These are phyloP conservation scores for Drosophila rufa DNA, from an alignment of 1,140 invertebrate species.

Conservation along the genomic window DNA sequence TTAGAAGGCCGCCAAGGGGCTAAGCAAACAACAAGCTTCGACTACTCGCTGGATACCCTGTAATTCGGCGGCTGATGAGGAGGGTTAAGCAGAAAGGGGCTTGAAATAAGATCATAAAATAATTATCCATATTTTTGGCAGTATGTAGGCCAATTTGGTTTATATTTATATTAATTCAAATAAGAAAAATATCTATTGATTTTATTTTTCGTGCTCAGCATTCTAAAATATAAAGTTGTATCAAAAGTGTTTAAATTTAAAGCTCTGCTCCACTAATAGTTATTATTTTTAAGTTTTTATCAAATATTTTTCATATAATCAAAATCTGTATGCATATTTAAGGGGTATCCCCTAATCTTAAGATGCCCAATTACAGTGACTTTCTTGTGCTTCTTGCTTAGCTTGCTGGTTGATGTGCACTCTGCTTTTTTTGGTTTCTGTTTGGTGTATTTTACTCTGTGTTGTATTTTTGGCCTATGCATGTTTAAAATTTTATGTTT, in stretches of 20 bases:
- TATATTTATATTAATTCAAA: too few relatives aligned
- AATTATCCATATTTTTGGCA: neutral
- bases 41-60: constrained; percentile 49
- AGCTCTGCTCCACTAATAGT: too few relatives aligned
- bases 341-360: constrained; percentile 2
- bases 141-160: too few relatives aligned
- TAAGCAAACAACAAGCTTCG: constrained; percentile 69
- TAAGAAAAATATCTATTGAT: too few relatives aligned
- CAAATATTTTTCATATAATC: neutral
- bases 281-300: too few relatives aligned
- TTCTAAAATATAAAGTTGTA: too few relatives aligned
- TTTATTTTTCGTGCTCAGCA: too few relatives aligned
- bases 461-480: constrained; percentile 81
- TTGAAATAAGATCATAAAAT: neutral
- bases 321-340: neutral
- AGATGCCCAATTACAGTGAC: too few relatives aligned
- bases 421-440: constrained; percentile 34
- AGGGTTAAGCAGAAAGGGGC: neutral
- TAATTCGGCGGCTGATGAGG: neutral
- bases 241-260: too few relatives aligned
- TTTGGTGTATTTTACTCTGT: constrained; percentile 70
- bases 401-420: constrained; percentile 40
- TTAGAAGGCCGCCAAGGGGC: constrained; percentile 68
- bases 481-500: constrained; percentile 83
- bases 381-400: constrained; percentile 14